These are phyloP conservation scores for Cryptotis parvus DNA, from an alignment of 2,113 vertebrate genomes.

Conservation along the genomic window DNA sequence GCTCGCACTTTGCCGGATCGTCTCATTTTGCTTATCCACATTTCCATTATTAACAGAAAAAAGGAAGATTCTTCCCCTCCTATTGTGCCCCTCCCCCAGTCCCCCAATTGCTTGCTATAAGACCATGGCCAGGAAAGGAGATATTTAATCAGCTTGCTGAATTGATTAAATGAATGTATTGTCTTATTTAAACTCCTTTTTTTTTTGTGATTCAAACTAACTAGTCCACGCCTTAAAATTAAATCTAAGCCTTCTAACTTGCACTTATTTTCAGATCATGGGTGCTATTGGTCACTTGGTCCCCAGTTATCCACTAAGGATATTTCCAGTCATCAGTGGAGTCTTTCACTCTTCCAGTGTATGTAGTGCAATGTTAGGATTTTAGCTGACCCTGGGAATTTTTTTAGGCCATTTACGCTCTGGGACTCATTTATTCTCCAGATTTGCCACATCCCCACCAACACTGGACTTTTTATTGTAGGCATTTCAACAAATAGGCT, in stretches of 20 bases:
- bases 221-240: background rate
- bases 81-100: too few relatives aligned
- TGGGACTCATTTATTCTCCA: background rate
- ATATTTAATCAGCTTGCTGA: too few relatives aligned
- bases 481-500: background rate
- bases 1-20: background rate
- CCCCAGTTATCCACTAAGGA: background rate
- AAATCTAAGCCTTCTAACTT: background rate
- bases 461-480: too few relatives aligned
- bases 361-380: background rate
- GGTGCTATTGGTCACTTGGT: background rate
- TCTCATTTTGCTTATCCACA: background rate
- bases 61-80: too few relatives aligned
- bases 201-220: background rate
- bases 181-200: background rate
- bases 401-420: too few relatives aligned
- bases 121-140: background rate
- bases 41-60: background rate
- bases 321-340: background rate
- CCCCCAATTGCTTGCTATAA: background rate
- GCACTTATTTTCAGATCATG: background rate
- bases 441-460: background rate
- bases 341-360: background rate
- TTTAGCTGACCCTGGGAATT: background rate
- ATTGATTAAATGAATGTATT: background rate